Evolutionary conservation across 2,797 vertebrate species (phyloP).

Genomic region (Bufotes viridis): DNA sequence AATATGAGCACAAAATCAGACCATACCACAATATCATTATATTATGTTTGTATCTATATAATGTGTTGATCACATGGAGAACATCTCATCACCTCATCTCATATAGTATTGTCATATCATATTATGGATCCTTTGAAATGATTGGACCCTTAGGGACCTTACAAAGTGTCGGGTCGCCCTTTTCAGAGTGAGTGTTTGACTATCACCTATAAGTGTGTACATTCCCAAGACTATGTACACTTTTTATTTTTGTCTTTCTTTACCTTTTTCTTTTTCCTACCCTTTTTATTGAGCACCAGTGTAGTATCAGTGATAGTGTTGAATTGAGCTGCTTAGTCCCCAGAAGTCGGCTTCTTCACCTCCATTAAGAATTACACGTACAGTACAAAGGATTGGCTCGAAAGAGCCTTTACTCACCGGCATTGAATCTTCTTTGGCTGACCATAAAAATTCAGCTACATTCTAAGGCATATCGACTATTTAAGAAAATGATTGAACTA

Average conservation of each 20-base stretch:
- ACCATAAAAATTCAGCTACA: not conserved
- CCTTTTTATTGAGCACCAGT: not conserved
- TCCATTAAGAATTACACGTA: not conserved
- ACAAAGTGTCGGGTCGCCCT: not conserved
- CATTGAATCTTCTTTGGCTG: not conserved
- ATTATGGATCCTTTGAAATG: too few species aligned
- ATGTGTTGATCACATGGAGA: not conserved
- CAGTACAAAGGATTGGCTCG: not conserved
- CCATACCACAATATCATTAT: not conserved
- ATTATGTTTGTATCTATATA: not conserved
- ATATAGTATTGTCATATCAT: not conserved
- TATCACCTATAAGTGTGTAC: not conserved
- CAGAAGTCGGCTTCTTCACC: not conserved
- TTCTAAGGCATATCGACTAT: not conserved
- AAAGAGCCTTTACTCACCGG: not conserved
- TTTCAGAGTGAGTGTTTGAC: not conserved
- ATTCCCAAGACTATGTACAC: too few species aligned
- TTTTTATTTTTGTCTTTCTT: not conserved
- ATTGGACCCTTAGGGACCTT: too few species aligned
- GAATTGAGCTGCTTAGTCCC: too few species aligned
- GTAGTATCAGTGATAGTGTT: not conserved
- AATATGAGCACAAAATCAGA: not conserved
- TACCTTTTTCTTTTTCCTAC: too few species aligned
- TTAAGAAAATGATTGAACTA: not conserved
- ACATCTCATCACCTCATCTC: not conserved